These are phyloP conservation scores for Pentalonia nigronervosa DNA, from an alignment of 1,140 invertebrate genomes.

Conservation along the genomic window DNA sequence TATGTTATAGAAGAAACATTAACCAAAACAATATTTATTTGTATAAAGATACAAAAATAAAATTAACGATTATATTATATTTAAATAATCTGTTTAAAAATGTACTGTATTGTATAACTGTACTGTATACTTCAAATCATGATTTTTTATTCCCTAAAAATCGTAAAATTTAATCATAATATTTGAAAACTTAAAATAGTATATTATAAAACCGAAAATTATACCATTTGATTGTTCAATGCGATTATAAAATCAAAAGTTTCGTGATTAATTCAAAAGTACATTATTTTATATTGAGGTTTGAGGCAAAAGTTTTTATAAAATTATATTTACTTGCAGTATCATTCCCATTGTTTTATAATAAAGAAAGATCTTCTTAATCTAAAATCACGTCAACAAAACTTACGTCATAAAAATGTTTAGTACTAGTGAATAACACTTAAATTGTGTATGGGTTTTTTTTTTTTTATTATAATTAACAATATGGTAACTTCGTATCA, in stretches of 20 bases:
- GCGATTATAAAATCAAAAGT: conserved; percentile 25
- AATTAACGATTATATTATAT: neutral
- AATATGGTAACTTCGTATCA: neutral
- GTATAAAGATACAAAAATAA: neutral
- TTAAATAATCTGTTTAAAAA: neutral
- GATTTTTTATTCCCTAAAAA: neutral
- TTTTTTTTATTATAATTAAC: conserved; percentile 1
- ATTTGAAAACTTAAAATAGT: neutral
- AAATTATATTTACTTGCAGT: neutral
- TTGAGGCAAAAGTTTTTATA: neutral
- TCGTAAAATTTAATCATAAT: neutral
- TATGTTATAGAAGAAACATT: neutral
- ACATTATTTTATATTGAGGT: conserved; percentile 13
- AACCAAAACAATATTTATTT: neutral
- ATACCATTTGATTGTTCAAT: neutral
- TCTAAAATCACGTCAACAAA: neutral
- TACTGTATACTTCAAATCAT: neutral
- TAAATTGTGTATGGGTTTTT: neutral
- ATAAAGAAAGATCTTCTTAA: neutral
- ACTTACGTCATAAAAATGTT: conserved; percentile 15
- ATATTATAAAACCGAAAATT: neutral
- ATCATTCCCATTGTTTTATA: neutral
- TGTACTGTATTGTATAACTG: neutral
- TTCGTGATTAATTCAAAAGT: neutral
- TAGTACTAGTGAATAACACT: conserved; percentile 9